Evolutionary conservation across 2,113 vertebrate genomes (phyloP), one percentile per base, ranked within the genome.

Genomic region (Oophaga pumilio): DNA sequence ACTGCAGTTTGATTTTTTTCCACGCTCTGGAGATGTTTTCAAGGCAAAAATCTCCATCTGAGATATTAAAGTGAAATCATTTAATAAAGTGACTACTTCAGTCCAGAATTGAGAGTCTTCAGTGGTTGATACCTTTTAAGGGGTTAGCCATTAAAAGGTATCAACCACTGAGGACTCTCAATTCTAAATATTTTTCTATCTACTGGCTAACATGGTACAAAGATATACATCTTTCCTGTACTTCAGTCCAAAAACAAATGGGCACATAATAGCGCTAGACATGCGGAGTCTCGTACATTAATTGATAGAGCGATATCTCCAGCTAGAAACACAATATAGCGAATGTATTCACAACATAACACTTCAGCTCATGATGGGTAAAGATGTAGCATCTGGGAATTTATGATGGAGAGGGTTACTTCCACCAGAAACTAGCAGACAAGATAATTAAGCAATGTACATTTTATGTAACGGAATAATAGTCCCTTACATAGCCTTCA

Each of bases 371-470:
- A n/a, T 83, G 64, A 69, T 53, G 43, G 43, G 76, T 53, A 22
- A 57, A 79, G 33, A 64, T 43, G 57, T 6, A 64, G 84, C 73
- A 49, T 85, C 84, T 85, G 84, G 84, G 59, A 76, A 85, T 85
- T 50, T 33, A 53, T 62, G 60, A 49, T 66, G 57, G 43, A 78
- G 74, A 43, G 8, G 22, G 49, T 52, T 26, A 52, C 84, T 76
- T 76, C 56, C 71, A 85, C 57, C 84, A 85, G 84, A 62, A 71
- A 64, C 28, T 20, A 64, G 73, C 28, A 71, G 84, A 14, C 59
- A 52, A 64, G 20, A 66, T 66, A 78, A 85, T 85, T 85, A 85
- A 24, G 57, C 50, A 60, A 82, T 64, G 18, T 43, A n/a, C 56
- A 77, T 85, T 62, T 49, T 76, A 76, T 76, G 73, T 17, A 28